These are phyloP conservation scores for Sarcophaga variegata DNA, from an alignment of 2,888 invertebrate genomes.

Conservation along the genomic window DNA sequence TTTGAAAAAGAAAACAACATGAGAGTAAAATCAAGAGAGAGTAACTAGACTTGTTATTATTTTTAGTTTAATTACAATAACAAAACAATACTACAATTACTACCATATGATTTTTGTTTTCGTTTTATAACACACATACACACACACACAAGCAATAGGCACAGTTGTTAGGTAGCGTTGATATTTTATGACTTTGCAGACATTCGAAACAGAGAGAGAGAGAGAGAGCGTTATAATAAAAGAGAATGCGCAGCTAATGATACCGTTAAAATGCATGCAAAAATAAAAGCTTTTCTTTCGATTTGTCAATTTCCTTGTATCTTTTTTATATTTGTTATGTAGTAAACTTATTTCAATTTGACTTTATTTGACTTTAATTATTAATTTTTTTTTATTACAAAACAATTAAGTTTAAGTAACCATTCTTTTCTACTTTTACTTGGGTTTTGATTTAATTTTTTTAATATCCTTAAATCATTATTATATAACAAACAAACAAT, in stretches of 20 bases:
- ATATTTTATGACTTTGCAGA: slow-evolving; percentile 52
- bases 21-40: not conserved
- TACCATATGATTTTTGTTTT: slow-evolving; percentile 66
- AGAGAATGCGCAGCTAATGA: slow-evolving; percentile 28
- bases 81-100: slow-evolving; percentile 12
- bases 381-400: too few relatives aligned
- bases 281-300: slow-evolving; percentile 46
- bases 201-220: not conserved
- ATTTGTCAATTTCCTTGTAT: slow-evolving; percentile 21
- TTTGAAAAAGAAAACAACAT: too few relatives aligned
- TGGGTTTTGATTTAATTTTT: too few relatives aligned
- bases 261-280: slow-evolving; percentile 23
- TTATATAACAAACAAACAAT: slow-evolving; percentile 18
- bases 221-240: slow-evolving; percentile 26
- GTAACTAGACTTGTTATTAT: slow-evolving; percentile 17
- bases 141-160: too few relatives aligned
- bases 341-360: not conserved
- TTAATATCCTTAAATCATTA: not conserved
- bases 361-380: not conserved
- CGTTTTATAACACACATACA: slow-evolving; percentile 11
- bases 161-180: slow-evolving; percentile 22
- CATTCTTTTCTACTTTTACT: not conserved
- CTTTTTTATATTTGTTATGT: slow-evolving; percentile 12
- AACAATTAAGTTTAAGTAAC: too few relatives aligned
- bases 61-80: slow-evolving; percentile 18